Evolutionary conservation across 2,797 vertebrate species (phyloP).

Genomic region (Cygnus olor): DNA sequence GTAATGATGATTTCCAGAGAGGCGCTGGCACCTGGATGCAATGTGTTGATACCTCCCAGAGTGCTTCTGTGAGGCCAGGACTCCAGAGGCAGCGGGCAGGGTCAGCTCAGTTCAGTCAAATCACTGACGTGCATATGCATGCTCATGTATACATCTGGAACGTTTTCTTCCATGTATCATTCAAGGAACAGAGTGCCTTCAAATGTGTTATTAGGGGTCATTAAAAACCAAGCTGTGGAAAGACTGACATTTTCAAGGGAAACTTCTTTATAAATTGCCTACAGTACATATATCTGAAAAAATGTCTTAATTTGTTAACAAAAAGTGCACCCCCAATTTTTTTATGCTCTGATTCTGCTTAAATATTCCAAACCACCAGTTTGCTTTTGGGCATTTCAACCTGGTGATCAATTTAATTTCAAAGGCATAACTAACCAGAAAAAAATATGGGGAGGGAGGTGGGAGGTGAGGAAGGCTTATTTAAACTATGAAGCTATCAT

Average conservation of each 20-base stretch:
- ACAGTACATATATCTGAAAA: background rate
- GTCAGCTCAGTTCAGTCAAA: background rate
- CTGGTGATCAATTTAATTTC: background rate
- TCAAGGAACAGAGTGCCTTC: background rate
- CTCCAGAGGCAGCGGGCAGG: background rate
- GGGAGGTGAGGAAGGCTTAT: background rate
- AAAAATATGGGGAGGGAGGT: background rate
- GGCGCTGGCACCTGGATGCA: conserved; percentile 10
- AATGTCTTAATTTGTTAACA: background rate
- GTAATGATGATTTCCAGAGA: conserved; percentile 10
- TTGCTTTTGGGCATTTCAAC: background rate
- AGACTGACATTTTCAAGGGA: background rate
- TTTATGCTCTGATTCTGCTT: background rate
- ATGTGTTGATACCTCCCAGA: background rate
- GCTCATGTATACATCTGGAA: background rate
- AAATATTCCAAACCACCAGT: background rate
- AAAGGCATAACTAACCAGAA: background rate
- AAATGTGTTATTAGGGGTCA: background rate
- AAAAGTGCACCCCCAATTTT: background rate
- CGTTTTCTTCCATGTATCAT: background rate
- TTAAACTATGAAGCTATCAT: background rate
- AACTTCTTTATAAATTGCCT: background rate
- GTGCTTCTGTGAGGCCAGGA: background rate
- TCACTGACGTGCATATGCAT: background rate
- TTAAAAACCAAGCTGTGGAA: background rate